These are phyloP conservation scores for Dynastes maya DNA, from an alignment of 2,888 invertebrate genomes.

Conservation along the genomic window DNA sequence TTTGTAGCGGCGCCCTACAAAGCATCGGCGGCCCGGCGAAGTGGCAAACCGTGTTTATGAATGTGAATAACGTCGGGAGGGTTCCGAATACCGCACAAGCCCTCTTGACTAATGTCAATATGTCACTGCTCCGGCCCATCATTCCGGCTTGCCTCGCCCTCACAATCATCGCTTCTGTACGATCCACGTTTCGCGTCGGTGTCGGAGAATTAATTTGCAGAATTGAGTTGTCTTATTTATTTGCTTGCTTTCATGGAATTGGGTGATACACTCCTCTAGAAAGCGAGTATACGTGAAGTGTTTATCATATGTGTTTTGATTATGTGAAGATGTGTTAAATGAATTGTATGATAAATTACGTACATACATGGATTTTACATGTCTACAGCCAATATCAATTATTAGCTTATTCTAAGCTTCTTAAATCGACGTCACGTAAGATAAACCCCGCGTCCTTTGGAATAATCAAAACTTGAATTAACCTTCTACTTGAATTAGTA, in stretches of 20 bases:
- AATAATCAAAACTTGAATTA: too few species aligned
- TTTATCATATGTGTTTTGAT: not conserved
- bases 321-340: conserved; percentile 2
- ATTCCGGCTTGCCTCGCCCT: not conserved
- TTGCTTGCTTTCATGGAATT: not conserved
- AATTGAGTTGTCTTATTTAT: conserved; percentile 5
- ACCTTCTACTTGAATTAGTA: too few species aligned
- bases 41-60: conserved; percentile 18
- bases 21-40: not conserved
- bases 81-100: not conserved
- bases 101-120: not conserved
- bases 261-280: not conserved
- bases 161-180: not conserved
- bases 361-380: too few species aligned
- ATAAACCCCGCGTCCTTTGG: too few species aligned
- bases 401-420: too few species aligned
- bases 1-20: conserved; percentile 24
- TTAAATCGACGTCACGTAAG: too few species aligned
- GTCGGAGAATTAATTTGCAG: conserved; percentile 7
- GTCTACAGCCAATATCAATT: too few species aligned
- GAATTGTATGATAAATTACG: not conserved
- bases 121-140: not conserved
- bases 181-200: not conserved
- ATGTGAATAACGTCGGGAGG: conserved; percentile 9
- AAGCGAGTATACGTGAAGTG: not conserved